These are phyloP conservation scores for Arvicanthis niloticus DNA, from an alignment of 2,113 vertebrate genomes.

Conservation along the genomic window DNA sequence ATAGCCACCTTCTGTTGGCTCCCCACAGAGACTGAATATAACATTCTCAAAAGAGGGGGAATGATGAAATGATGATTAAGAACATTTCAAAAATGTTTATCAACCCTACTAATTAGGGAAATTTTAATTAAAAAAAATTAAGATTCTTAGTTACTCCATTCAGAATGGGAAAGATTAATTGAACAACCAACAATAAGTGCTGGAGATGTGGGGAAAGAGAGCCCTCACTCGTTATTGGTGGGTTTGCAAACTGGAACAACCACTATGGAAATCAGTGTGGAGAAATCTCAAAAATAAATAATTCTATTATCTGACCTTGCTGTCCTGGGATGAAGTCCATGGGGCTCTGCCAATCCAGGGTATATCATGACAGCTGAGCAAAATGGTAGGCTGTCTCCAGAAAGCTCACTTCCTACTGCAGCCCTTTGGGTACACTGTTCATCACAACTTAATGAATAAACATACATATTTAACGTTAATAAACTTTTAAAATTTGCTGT, in stretches of 20 bases:
- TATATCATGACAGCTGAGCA: too few relatives aligned
- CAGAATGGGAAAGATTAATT: neutral
- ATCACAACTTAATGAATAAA: neutral
- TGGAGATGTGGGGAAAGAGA: neutral
- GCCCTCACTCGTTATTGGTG: neutral
- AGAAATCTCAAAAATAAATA: neutral
- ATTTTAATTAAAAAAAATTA: neutral
- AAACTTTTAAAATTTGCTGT: neutral
- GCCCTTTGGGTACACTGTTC: too few relatives aligned
- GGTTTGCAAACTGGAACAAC: neutral
- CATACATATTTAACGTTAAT: neutral
- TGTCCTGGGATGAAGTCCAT: too few relatives aligned
- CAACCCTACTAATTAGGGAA: neutral
- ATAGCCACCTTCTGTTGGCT: too few relatives aligned
- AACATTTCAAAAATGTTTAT: neutral
- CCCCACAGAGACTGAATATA: neutral
- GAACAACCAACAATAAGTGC: neutral
- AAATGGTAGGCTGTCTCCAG: too few relatives aligned
- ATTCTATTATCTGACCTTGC: neutral
- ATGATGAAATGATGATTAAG: neutral
- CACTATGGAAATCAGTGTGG: neutral
- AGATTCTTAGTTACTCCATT: neutral
- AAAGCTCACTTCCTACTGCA: too few relatives aligned
- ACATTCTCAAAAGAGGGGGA: neutral
- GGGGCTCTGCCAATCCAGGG: neutral